Conservation (phyloP, 2,888 invertebrate genomes). For the Dicyrtomina minuta region DNA sequence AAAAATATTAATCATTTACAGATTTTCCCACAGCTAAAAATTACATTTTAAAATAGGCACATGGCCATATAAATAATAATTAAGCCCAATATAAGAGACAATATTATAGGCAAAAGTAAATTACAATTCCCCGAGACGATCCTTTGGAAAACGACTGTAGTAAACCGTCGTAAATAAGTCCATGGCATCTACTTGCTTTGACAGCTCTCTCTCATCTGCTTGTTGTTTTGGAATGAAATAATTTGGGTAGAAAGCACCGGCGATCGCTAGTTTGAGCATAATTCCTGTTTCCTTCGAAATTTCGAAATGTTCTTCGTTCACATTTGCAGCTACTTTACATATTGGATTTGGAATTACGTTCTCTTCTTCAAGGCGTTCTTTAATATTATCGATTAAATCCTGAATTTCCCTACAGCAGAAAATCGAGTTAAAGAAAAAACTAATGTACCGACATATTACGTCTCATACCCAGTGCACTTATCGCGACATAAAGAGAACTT, state of each 20-base stretch:
- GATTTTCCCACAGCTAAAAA: no score
- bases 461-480: no score
- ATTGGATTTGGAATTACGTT: constrained; percentile 59
- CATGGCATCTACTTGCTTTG: constrained; percentile 68
- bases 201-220: constrained; percentile 67
- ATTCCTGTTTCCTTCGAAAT: constrained; percentile 41
- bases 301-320: constrained; percentile 4
- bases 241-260: constrained; percentile 91
- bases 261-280: constrained; percentile 62
- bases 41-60: no score
- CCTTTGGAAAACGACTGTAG: constrained; percentile 60
- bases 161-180: constrained; percentile 77
- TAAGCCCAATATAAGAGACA: no score
- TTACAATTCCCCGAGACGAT: constrained; percentile 73
- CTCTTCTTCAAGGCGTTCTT: constrained; percentile 63
- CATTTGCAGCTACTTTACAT: neutral
- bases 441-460: no score
- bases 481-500: no score
- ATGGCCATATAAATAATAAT: no score
- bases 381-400: constrained; percentile 70
- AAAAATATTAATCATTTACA: no score
- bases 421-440: no score
- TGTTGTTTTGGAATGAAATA: constrained; percentile 69
- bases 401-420: no score
- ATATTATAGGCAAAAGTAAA: constrained; percentile 69